phyloP scores from a whole-genome alignment of 2,888 invertebrate genomes.

The Nemapogon koenigi region DNA sequence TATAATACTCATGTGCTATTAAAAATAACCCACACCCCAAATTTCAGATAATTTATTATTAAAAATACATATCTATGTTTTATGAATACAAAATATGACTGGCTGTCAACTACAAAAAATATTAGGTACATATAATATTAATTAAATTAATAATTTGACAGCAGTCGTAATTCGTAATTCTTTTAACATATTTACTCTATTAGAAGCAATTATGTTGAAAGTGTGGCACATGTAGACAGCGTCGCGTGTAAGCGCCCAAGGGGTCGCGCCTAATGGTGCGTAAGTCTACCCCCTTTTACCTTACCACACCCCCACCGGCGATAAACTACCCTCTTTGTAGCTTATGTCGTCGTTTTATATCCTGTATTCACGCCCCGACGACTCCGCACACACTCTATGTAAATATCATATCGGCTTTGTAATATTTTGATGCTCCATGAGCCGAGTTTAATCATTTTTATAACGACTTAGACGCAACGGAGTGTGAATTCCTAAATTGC shows the following conservation, averaged over 20 bases:
- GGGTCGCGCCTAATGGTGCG: conserved; percentile 54
- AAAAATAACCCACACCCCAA: too few species aligned
- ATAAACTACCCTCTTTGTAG: conserved; percentile 40
- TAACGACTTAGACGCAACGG: too few species aligned
- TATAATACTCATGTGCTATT: too few species aligned
- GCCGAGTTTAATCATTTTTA: too few species aligned
- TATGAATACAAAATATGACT: too few species aligned
- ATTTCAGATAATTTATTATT: too few species aligned
- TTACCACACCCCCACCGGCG: conserved; percentile 19
- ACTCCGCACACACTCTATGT: conserved; percentile 23
- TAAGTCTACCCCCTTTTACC: conserved; percentile 26
- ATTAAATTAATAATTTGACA: too few species aligned
- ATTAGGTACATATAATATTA: too few species aligned
- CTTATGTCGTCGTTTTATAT: conserved; percentile 29
- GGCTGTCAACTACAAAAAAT: too few species aligned
- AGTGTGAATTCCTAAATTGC: too few species aligned
- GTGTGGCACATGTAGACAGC: conserved; percentile 49
- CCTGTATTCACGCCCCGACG: conserved; percentile 23
- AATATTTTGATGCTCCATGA: conserved; percentile 29
- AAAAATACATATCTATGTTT: too few species aligned
- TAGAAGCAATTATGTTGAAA: conserved; percentile 57
- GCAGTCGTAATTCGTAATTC: too few species aligned
- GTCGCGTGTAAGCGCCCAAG: conserved; percentile 40
- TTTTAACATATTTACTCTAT: conserved; percentile 30
- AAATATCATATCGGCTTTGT: conserved; percentile 22